phyloP scores from a whole-genome alignment of 1,140 invertebrate species.

The Muscidifurax raptorellus region DNA sequence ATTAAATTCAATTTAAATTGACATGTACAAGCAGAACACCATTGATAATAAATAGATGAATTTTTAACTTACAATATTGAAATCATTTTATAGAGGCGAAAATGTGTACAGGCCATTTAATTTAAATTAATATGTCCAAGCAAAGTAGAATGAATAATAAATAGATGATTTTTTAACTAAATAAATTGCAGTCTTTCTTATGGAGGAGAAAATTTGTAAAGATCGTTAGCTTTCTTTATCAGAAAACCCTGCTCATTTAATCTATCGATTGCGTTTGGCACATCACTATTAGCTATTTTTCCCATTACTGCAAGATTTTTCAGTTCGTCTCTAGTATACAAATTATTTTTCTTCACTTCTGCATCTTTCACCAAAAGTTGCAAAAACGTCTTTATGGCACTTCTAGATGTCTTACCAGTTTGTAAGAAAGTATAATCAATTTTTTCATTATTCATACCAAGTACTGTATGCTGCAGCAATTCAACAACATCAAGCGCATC shows the following conservation, averaged over 20 bases:
- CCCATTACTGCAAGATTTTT: constrained; percentile 81
- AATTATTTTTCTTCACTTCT: constrained; percentile 79
- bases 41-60: too few species aligned
- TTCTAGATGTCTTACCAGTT: constrained; percentile 58
- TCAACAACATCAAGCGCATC: constrained; percentile 93
- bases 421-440: constrained; percentile 39
- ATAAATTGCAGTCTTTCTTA: constrained; percentile 17
- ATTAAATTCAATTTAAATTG: too few species aligned
- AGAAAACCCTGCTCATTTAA: constrained; percentile 91
- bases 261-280: constrained; percentile 82
- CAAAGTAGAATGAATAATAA: neutral
- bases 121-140: too few species aligned
- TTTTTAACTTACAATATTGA: too few species aligned
- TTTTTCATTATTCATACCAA: constrained; percentile 86
- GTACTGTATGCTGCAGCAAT: constrained; percentile 88
- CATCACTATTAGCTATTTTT: constrained; percentile 78
- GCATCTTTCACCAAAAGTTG: constrained; percentile 81
- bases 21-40: too few species aligned
- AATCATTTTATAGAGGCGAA: constrained; percentile 61
- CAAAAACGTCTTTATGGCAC: constrained; percentile 86
- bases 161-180: neutral
- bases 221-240: constrained; percentile 87
- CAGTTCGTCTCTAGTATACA: constrained; percentile 87
- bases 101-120: constrained; percentile 82
- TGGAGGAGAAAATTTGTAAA: constrained; percentile 81